Percentiles rank a stretch among this genome's conserved stretches.
phyloP scores from a whole-genome alignment of 2,888 invertebrate genomes.

The Anthoptus insignis region DNA sequence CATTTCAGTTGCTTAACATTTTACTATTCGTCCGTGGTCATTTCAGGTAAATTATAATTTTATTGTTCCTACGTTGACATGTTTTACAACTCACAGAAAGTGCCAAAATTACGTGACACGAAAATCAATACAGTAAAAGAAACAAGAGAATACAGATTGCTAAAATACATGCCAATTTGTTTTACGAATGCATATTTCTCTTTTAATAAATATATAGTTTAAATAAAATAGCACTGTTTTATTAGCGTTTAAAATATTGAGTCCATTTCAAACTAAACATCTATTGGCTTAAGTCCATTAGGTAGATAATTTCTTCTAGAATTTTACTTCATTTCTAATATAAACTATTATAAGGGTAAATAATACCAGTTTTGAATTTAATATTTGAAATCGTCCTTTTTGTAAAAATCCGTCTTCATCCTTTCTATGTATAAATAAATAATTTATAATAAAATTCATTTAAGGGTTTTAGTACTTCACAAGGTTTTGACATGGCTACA shows the following conservation, averaged over 20 bases:
- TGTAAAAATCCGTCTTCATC: slow-evolving; percentile 16
- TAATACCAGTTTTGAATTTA: not conserved
- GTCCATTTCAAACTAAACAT: not conserved
- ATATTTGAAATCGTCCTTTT: slow-evolving; percentile 8
- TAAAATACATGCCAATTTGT: no score
- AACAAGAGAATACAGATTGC: no score
- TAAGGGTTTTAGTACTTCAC: slow-evolving; percentile 10
- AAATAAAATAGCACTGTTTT: no score
- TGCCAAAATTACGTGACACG: no score
- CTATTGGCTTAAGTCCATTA: not conserved
- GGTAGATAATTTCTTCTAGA: not conserved
- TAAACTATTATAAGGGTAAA: not conserved
- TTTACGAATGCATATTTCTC: no score
- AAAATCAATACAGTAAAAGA: no score
- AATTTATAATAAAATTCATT: slow-evolving; percentile 2
- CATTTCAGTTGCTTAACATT: not conserved
- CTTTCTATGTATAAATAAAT: slow-evolving; percentile 6
- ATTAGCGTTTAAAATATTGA: not conserved
- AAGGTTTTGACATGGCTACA: slow-evolving; percentile 38
- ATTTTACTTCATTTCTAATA: slow-evolving; percentile 4
- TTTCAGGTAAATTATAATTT: no score
- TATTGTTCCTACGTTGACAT: no score
- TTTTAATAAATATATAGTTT: no score
- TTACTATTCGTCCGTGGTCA: no score
- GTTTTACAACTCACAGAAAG: no score